Evolutionary conservation across 2,888 invertebrate genomes (phyloP).

Genomic region (Tenthredo amoena): DNA sequence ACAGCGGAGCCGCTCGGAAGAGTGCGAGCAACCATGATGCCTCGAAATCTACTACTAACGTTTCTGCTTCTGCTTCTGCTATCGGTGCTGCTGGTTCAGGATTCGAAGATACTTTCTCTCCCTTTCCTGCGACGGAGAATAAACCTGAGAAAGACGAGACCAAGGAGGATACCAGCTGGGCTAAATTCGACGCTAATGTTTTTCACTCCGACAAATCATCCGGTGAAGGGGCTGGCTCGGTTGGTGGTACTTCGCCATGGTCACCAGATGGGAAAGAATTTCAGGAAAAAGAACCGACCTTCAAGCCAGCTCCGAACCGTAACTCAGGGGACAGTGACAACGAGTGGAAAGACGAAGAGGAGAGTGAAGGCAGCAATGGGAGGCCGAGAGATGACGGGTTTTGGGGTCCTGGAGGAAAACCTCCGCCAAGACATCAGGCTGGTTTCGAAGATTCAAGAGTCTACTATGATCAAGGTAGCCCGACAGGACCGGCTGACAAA

Average conservation of each 20-base stretch:
- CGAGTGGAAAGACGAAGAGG: slow-evolving; percentile 78
- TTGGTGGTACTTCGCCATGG: slow-evolving; percentile 85
- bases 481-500: slow-evolving; percentile 63
- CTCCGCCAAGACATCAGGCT: slow-evolving; percentile 67
- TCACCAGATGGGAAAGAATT: slow-evolving; percentile 88
- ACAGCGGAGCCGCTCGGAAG: slow-evolving; percentile 60
- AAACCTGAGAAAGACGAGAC: slow-evolving; percentile 61
- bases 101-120: slow-evolving; percentile 73
- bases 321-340: slow-evolving; percentile 78
- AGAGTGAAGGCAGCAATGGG: slow-evolving; percentile 74
- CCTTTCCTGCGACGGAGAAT: slow-evolving; percentile 64
- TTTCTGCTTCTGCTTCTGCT: slow-evolving; percentile 35
- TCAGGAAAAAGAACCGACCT: slow-evolving; percentile 71
- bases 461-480: slow-evolving; percentile 67
- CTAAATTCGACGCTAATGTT: slow-evolving; percentile 74
- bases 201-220: slow-evolving; percentile 72
- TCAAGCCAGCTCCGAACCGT: slow-evolving; percentile 65
- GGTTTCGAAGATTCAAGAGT: slow-evolving; percentile 65
- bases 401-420: slow-evolving; percentile 76
- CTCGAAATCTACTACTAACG: neutral
- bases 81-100: slow-evolving; percentile 61
- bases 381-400: slow-evolving; percentile 74
- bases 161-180: slow-evolving; percentile 74
- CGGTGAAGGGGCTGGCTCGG: slow-evolving; percentile 69
- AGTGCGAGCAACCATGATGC: neutral